These are phyloP conservation scores for Casuarius casuarius DNA, from an alignment of 2,113 vertebrate genomes.

Conservation along the genomic window DNA sequence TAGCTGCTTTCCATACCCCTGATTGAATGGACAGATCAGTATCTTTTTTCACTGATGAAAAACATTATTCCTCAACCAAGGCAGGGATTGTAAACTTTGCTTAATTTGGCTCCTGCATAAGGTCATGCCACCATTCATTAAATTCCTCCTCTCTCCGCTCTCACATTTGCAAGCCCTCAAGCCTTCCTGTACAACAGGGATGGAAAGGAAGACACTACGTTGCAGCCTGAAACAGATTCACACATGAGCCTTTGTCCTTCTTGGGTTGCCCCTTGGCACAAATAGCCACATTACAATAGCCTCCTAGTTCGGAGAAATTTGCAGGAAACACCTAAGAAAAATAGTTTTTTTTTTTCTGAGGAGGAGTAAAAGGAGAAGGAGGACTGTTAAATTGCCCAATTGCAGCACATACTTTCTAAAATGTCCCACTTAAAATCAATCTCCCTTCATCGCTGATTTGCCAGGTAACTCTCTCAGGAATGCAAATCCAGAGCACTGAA, in stretches of 20 bases:
- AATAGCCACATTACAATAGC: neutral
- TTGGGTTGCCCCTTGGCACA: neutral
- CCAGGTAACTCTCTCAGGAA: neutral
- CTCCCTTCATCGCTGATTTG: neutral
- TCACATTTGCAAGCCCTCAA: neutral
- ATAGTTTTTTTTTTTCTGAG: neutral
- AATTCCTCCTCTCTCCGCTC: neutral
- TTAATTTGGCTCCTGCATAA: conserved; percentile 1
- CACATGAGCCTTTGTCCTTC: neutral
- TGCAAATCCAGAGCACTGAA: neutral
- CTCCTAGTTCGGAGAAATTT: neutral
- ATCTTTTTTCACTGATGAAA: neutral
- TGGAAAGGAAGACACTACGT: neutral
- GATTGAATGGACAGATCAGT: neutral
- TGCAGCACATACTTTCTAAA: neutral
- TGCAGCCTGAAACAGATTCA: neutral
- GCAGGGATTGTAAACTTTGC: neutral
- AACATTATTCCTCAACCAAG: neutral
- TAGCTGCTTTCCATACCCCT: neutral
- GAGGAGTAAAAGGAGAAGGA: neutral
- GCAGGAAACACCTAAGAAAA: neutral
- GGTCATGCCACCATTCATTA: neutral
- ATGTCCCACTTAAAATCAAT: neutral
- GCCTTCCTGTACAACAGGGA: neutral
- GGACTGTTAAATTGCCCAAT: neutral